Base-by-base conservation (phyloP, 1,140 invertebrate species). In the Lepidurus arcticus region DNA sequence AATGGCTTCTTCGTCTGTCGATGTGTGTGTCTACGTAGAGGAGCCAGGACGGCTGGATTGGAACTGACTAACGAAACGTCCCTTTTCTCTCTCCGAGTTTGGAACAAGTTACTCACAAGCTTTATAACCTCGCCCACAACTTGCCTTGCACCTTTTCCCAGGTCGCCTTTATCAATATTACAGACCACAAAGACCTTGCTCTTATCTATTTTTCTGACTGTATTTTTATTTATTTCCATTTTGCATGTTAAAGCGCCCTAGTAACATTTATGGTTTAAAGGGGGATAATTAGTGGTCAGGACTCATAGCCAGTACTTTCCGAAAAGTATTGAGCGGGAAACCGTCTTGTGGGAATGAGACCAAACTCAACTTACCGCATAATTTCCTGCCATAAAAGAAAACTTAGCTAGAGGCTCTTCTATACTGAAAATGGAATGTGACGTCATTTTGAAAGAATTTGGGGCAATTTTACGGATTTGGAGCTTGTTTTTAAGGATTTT, bases 361-460 rank as follows among this genome's bases (percentile, higher is more conserved):
- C 16, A 73, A 73, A 73, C 53, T 65, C 53, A 65, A 65, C 16
- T 26, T 11, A 74, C 73, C 42, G 0, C 10, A 74, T 11, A 74
- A 10, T 74, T 26, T 24, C 10, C 10, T 24, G 8, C 10, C 16
- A 42, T 11, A 75, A 42, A 75, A 75, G 44, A 75, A 42, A 75
- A 42, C n/a, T 8, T 75, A 26, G 34, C 42, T 42, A 3, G 24
- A 24, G 16, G 74, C 13, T 75, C 34, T 34, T 75, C 34, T 34
- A 34, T 34, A 34, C 34, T 34, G 34, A 34, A 34, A 34, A 34
- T 34, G 34, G 34, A 4, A n/a, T 3, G 5, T 73, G 65, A 24
- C 65, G 16, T 73, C 24, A 73, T 73, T 73, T 73, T 73, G n/a
- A 73, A 24, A n/a, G 65, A 73, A 73, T 24, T n/a, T 73, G n/a